These are phyloP conservation scores for Drosophila lutescens DNA, from an alignment of 2,888 invertebrate genomes.

Conservation along the genomic window DNA sequence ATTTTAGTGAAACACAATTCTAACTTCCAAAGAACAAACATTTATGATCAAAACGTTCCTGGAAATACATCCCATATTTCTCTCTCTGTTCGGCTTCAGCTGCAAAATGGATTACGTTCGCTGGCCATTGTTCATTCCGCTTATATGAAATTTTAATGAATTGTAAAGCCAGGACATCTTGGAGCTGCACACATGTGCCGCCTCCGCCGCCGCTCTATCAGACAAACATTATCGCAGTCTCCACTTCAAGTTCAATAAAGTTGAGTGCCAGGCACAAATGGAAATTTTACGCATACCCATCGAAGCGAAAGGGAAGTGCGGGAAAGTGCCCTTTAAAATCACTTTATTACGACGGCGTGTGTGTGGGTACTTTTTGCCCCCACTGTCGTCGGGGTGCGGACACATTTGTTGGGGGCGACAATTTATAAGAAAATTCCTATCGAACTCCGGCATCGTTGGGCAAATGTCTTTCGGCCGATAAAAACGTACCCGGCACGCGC, in stretches of 20 bases:
- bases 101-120: constrained; percentile 41
- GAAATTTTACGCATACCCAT: constrained; percentile 70
- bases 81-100: constrained; percentile 12
- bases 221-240: constrained; percentile 52
- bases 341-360: constrained; percentile 80
- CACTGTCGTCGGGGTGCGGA: constrained; percentile 42
- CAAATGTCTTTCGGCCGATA: constrained; percentile 63
- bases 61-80: neutral
- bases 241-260: constrained; percentile 74
- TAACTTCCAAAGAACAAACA: too few species aligned
- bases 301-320: constrained; percentile 48
- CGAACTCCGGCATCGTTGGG: constrained; percentile 47
- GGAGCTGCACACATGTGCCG: constrained; percentile 28
- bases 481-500: constrained; percentile 61
- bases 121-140: constrained; percentile 42
- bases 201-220: constrained; percentile 25
- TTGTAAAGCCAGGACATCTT: constrained; percentile 53
- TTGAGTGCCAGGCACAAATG: constrained; percentile 74
- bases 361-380: constrained; percentile 36
- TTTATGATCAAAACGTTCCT: neutral
- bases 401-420: constrained; percentile 75
- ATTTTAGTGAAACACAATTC: too few species aligned
- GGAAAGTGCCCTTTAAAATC: constrained; percentile 73
- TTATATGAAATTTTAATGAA: constrained; percentile 61
- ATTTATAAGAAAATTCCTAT: constrained; percentile 75